Evolutionary conservation across 2,113 vertebrate species (phyloP), one percentile per base, ranked within the genome.

Genomic region (Cottus gobio): DNA sequence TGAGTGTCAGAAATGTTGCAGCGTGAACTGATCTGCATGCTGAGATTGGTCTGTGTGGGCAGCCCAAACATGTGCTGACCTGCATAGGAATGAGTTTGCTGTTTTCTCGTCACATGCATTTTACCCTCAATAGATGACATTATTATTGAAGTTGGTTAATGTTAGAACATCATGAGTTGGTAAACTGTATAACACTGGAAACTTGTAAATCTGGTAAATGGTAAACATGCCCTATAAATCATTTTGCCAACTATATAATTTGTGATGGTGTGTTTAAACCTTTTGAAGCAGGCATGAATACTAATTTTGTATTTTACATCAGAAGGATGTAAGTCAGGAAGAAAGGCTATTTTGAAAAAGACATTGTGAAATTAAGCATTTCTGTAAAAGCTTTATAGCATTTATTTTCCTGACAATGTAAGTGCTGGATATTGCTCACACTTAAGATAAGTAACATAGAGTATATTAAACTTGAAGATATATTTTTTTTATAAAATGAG

Each of bases 41-140:
- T 50, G 56, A 30, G 18, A 79, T 69, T 71, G 57, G 36, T 70
- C 61, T 73, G 67, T 28, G 64, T n/a, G 76, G 78, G 71, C 66
- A 82, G 36, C 1, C 12, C 39, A 36, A 76, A 77, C 75, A 72
- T 79, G 63, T 82, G 48, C 70, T 85, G 78, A 71, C 75, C 44
- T 78, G 81, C 61, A 52, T 48, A 69, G 64, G 31, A 83, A 78
- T 87, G 80, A 84, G 34, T 34, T 20, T 36, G 36, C 56, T 60
- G 3, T 34, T 26, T 34, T 36, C 26, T 76, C 0, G 1, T 71
- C 57, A 65, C 5, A 4, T 68, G 37, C 5, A 34, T 63, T 67
- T 52, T 2, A 61, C 48, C 42, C 36, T 30, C 44, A 67, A 34
- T 26, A 42, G 16, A 42, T 63, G 30, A 20, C 42, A 20, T 61